These are phyloP conservation scores for Paradoxurus hermaphroditus DNA, from an alignment of 2,113 vertebrate species.

Conservation along the genomic window DNA sequence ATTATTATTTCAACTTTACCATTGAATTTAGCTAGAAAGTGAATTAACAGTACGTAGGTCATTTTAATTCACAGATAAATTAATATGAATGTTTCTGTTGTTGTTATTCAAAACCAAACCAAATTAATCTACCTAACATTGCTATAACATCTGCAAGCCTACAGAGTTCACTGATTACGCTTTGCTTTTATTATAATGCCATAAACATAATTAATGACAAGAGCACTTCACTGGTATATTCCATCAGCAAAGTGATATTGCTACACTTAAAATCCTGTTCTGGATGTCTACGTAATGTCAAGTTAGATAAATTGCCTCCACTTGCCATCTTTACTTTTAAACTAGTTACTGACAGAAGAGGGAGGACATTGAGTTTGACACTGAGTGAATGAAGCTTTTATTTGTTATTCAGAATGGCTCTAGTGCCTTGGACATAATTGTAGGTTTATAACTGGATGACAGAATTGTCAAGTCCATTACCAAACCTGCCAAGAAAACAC, in stretches of 20 bases:
- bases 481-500: slow-evolving; percentile 57
- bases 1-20: background rate
- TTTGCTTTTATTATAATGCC: slow-evolving; percentile 58
- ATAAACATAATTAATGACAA: slow-evolving; percentile 45
- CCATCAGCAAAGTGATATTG: slow-evolving; percentile 22
- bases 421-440: slow-evolving; percentile 52
- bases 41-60: background rate
- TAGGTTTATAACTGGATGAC: slow-evolving; percentile 63
- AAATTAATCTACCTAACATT: background rate
- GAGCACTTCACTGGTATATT: slow-evolving; percentile 11
- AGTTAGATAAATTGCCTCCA: slow-evolving; percentile 42
- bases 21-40: background rate
- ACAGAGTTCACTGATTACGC: slow-evolving; percentile 24
- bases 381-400: slow-evolving; percentile 53
- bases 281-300: slow-evolving; percentile 38
- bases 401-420: slow-evolving; percentile 60
- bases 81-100: slow-evolving; percentile 11
- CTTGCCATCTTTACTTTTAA: slow-evolving; percentile 43
- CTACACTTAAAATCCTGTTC: slow-evolving; percentile 61
- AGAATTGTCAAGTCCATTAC: slow-evolving; percentile 64
- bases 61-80: background rate
- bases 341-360: slow-evolving; percentile 26
- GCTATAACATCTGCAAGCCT: background rate
- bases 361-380: slow-evolving; percentile 56
- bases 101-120: slow-evolving; percentile 7